Conservation (phyloP, 2,888 invertebrate genomes). For the Dascillus cervinus region DNA sequence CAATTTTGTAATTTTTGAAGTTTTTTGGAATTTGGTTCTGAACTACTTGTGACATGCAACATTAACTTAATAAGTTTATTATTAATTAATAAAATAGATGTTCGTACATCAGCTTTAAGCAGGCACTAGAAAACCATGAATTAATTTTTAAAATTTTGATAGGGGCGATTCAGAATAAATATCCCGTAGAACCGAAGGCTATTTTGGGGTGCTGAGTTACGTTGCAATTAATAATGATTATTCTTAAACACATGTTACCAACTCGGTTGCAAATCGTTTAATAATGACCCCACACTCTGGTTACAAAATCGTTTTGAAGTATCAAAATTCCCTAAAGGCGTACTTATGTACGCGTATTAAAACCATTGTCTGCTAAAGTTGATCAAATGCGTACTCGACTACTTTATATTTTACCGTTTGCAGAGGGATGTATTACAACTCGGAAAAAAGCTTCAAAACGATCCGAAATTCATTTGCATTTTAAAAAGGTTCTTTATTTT, state of each 20-base stretch:
- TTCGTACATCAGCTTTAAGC: too few relatives aligned
- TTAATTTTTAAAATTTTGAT: too few relatives aligned
- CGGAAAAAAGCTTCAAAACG: neutral
- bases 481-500: neutral
- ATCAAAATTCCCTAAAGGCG: constrained; percentile 35
- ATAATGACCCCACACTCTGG: constrained; percentile 32
- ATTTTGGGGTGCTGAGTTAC: too few relatives aligned
- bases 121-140: too few relatives aligned
- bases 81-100: too few relatives aligned
- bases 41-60: too few relatives aligned
- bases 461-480: too few relatives aligned
- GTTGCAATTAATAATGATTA: constrained; percentile 3
- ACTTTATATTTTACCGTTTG: constrained; percentile 8
- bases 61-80: too few relatives aligned
- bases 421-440: constrained; percentile 6
- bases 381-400: constrained; percentile 19
- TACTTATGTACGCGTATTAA: constrained; percentile 25
- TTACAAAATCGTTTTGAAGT: constrained; percentile 35
- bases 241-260: constrained; percentile 38
- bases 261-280: constrained; percentile 36
- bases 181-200: too few relatives aligned
- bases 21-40: too few relatives aligned
- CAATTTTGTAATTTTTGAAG: too few relatives aligned
- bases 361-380: constrained; percentile 22
- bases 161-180: too few relatives aligned